Evolutionary conservation across 2,113 vertebrate genomes (phyloP).

Genomic region (Trochalopteron elliotii): DNA sequence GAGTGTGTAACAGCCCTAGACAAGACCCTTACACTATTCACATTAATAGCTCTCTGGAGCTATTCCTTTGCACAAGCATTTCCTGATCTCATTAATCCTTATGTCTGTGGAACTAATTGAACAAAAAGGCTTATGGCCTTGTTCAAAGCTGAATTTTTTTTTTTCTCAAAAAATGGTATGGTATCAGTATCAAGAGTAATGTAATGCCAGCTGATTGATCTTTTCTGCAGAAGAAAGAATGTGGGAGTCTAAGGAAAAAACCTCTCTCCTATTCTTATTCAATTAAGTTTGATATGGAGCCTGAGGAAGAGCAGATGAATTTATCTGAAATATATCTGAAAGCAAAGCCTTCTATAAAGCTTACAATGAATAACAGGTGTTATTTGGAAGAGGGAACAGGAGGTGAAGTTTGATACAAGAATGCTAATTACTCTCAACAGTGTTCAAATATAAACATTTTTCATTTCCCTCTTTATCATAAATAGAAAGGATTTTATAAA

Average conservation of each 20-base stretch:
- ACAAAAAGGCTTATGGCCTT: neutral
- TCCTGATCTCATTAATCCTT: conserved; percentile 6
- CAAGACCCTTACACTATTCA: neutral
- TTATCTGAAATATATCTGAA: neutral
- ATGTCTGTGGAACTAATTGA: neutral
- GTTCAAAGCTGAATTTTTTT: neutral
- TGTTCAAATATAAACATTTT: neutral
- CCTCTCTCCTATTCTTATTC: neutral
- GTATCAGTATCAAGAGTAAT: neutral
- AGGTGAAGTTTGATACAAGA: neutral
- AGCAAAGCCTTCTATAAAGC: neutral
- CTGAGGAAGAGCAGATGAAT: neutral
- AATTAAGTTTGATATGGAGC: neutral
- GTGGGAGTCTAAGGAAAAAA: neutral
- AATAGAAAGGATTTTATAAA: neutral
- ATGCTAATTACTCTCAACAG: neutral
- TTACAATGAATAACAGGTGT: conserved; percentile 11
- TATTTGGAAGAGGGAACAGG: neutral
- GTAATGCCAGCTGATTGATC: neutral
- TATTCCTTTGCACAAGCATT: neutral
- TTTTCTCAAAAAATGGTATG: neutral
- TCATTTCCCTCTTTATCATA: neutral
- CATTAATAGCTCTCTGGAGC: neutral
- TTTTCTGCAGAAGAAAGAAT: neutral
- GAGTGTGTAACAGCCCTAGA: neutral